Percentiles rank a stretch among this genome's conserved stretches.
These are phyloP conservation scores for Actenoides hombroni DNA, from an alignment of 2,113 vertebrate genomes.

Conservation along the genomic window DNA sequence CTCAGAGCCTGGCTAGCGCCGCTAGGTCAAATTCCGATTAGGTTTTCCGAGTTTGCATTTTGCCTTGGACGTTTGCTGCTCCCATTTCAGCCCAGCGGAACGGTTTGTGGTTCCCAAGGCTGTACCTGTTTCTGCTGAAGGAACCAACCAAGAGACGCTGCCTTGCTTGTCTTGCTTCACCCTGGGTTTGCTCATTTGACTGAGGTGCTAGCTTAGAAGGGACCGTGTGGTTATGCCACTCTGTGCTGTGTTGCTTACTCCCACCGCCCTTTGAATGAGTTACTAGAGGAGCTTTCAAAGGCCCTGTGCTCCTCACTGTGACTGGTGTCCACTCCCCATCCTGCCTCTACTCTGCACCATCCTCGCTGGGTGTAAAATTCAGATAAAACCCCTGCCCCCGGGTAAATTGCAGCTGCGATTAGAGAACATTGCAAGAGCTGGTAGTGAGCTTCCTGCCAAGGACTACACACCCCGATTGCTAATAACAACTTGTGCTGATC, in stretches of 20 bases:
- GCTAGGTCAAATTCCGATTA: not conserved
- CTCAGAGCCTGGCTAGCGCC: not conserved
- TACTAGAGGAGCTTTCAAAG: not conserved
- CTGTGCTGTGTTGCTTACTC: not conserved
- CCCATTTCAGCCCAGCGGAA: not conserved
- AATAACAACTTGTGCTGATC: not conserved
- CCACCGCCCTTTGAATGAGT: not conserved
- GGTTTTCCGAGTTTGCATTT: not conserved
- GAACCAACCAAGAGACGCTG: not conserved
- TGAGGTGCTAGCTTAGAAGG: not conserved
- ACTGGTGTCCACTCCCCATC: not conserved
- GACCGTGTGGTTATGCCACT: not conserved
- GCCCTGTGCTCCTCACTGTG: not conserved
- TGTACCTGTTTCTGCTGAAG: not conserved
- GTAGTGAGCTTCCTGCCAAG: conserved; percentile 10
- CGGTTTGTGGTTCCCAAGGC: not conserved
- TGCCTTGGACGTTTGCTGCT: not conserved
- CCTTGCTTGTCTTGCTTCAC: not conserved
- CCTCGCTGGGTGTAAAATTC: not conserved
- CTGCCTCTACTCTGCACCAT: not conserved
- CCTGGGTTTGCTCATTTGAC: not conserved
- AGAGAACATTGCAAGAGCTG: not conserved
- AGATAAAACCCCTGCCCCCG: not conserved
- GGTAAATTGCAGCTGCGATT: not conserved
- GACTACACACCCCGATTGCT: not conserved